These are phyloP conservation scores for Poecilus cupreus DNA, from an alignment of 2,888 invertebrate genomes.

Conservation along the genomic window DNA sequence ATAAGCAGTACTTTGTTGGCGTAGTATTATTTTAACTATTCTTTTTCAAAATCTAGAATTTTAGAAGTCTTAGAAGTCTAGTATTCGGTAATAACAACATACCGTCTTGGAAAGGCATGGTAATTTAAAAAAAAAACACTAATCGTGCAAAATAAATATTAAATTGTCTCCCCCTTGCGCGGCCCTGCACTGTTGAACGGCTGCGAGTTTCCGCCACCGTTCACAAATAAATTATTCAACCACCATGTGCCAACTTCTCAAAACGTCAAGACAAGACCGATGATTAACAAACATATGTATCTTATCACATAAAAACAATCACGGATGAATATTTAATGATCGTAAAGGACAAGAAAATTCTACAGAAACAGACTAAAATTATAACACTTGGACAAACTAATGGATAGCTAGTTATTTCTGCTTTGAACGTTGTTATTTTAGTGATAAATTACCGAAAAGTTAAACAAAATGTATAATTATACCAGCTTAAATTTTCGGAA, in stretches of 20 bases:
- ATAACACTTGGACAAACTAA: neutral
- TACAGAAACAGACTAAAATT: neutral
- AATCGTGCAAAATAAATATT: no score
- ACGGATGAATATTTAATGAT: neutral
- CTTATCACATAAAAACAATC: slow-evolving; percentile 26
- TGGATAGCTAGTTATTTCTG: no score
- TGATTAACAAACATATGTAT: slow-evolving; percentile 39
- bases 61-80: no score
- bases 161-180: no score
- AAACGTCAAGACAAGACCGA: slow-evolving; percentile 30
- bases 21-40: no score
- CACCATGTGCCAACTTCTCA: slow-evolving; percentile 46
- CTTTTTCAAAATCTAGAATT: no score
- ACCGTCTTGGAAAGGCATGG: no score
- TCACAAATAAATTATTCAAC: slow-evolving; percentile 48
- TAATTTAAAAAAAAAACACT: no score
- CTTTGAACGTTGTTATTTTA: neutral
- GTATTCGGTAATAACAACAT: no score
- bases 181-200: no score
- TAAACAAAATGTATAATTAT: neutral
- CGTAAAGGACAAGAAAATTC: neutral
- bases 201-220: no score
- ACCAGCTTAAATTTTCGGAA: neutral
- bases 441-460: neutral
- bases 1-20: no score